Evolutionary conservation across 2,888 invertebrate genomes (phyloP).

Genomic region (Antitype chi): DNA sequence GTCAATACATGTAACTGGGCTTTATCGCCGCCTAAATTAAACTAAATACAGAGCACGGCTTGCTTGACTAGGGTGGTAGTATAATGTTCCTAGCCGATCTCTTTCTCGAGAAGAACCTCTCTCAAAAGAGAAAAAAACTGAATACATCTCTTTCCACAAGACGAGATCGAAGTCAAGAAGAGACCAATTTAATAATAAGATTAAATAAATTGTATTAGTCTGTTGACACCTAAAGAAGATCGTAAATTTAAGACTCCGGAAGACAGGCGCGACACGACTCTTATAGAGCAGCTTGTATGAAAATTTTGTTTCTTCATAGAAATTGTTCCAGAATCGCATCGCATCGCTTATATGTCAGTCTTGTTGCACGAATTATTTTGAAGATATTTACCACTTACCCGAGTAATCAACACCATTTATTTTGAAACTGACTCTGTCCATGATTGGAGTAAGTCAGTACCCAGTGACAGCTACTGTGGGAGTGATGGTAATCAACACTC

Average conservation of each 20-base stretch:
- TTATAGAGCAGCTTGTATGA: too few relatives aligned
- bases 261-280: too few relatives aligned
- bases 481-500: not conserved
- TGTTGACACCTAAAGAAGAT: too few relatives aligned
- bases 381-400: constrained; percentile 33
- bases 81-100: not conserved
- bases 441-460: constrained; percentile 7
- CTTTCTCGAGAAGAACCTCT: not conserved
- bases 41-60: not conserved
- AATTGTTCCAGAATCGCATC: too few relatives aligned
- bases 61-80: not conserved
- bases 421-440: constrained; percentile 55
- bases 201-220: too few relatives aligned
- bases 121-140: too few relatives aligned
- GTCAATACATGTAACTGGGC: not conserved
- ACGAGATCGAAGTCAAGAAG: not conserved
- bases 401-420: constrained; percentile 50
- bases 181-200: too few relatives aligned
- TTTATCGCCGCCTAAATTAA: too few relatives aligned
- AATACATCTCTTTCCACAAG: too few relatives aligned
- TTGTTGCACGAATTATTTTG: not conserved
- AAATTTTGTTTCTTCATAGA: too few relatives aligned
- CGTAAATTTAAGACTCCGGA: too few relatives aligned
- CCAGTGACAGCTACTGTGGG: not conserved
- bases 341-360: not conserved